These are phyloP conservation scores for Hermaeophaga mercurialis DNA, from an alignment of 2,888 invertebrate species.

Conservation along the genomic window DNA sequence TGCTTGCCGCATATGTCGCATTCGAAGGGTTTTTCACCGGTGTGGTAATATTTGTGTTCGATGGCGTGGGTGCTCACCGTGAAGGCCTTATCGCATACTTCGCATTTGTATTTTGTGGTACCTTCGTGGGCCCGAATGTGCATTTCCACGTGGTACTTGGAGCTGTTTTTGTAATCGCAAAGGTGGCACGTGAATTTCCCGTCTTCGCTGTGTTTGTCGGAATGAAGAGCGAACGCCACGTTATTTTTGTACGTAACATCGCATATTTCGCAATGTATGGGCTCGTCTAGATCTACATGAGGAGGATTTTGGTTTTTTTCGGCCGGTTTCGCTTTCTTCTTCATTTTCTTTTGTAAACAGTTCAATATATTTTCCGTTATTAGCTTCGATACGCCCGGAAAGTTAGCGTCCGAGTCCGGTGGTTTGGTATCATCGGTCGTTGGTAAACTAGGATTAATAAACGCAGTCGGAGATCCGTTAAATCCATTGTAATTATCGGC, in stretches of 20 bases:
- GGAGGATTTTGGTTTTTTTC: conserved; percentile 27
- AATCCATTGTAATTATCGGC: conserved; percentile 29
- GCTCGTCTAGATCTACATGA: conserved; percentile 48
- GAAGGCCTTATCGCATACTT: conserved; percentile 59
- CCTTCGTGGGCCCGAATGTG: conserved; percentile 58
- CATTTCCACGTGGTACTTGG: conserved; percentile 51
- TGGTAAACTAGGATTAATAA: neutral
- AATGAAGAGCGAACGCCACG: conserved; percentile 50
- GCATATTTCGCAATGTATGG: conserved; percentile 51
- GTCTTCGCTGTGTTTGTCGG: conserved; percentile 47
- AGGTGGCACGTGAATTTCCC: conserved; percentile 50
- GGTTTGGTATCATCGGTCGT: neutral
- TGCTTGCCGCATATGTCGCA: conserved; percentile 63
- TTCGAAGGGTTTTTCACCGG: conserved; percentile 60
- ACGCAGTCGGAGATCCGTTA: conserved; percentile 13
- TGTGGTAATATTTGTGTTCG: conserved; percentile 58
- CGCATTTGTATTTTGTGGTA: conserved; percentile 59
- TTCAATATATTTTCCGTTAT: conserved; percentile 33
- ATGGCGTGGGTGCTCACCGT: conserved; percentile 60
- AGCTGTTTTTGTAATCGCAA: conserved; percentile 49
- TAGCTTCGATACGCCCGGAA: neutral
- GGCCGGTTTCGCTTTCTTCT: conserved; percentile 27
- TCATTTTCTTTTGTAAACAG: conserved; percentile 33
- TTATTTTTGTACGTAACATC: conserved; percentile 50
- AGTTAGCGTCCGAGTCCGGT: neutral